Percentiles rank a stretch among this genome's conserved stretches.
Conservation (phyloP, 2,888 invertebrate species). For the Reticulitermes lucifugus region DNA sequence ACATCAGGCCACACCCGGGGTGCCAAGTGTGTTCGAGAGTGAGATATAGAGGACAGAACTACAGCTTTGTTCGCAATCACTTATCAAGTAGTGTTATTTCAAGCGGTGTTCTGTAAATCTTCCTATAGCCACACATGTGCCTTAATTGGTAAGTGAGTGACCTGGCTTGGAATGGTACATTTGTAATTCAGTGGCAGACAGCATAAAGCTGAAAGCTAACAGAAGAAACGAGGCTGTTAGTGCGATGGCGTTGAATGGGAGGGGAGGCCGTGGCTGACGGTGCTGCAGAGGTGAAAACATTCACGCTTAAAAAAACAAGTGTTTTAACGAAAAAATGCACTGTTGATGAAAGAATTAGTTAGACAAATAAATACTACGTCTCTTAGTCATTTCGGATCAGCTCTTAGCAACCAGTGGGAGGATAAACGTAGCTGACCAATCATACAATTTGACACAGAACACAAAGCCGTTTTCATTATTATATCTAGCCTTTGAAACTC, state of each 20-base stretch:
- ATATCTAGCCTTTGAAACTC: too few species aligned
- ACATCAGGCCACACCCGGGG: not conserved
- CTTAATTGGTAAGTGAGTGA: constrained; percentile 40
- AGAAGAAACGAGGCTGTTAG: constrained; percentile 23
- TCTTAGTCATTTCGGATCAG: not conserved
- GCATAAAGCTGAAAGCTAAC: constrained; percentile 39
- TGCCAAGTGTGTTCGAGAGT: not conserved
- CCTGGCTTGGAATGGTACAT: constrained; percentile 1
- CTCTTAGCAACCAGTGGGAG: constrained; percentile 16
- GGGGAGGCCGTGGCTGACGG: not conserved
- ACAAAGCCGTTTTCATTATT: constrained; percentile 5
- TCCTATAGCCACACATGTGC: constrained; percentile 25
- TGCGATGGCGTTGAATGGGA: not conserved
- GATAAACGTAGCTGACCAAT: constrained; percentile 23
- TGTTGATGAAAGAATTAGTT: constrained; percentile 45
- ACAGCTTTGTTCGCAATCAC: constrained; percentile 16
- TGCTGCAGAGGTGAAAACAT: constrained; percentile 27
- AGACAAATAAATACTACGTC: constrained; percentile 46
- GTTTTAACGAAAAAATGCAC: constrained; percentile 33
- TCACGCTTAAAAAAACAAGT: constrained; percentile 43
- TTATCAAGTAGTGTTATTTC: constrained; percentile 34
- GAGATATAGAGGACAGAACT: not conserved
- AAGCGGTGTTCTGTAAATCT: constrained; percentile 29
- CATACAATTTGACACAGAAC: not conserved
- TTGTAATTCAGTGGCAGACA: constrained; percentile 38